phyloP scores from a whole-genome alignment of 1,140 invertebrate genomes.

The Macrotrachela quadricornifera region DNA sequence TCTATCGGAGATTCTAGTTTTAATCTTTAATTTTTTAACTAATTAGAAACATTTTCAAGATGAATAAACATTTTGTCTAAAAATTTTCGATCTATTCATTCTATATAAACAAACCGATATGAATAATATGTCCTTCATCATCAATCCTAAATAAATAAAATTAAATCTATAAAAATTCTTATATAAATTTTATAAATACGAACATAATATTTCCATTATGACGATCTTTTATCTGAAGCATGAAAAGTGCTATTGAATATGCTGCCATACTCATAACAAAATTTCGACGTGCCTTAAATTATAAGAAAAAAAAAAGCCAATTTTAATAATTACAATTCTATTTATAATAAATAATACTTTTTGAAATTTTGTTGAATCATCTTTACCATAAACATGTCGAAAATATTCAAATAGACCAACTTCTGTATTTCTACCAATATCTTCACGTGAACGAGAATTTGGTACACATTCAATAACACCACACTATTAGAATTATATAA shows the following conservation, averaged over 20 bases:
- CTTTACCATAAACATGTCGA: slow-evolving; percentile 71
- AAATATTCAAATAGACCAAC: slow-evolving; percentile 89
- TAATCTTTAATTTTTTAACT: too few relatives aligned
- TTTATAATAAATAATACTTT: slow-evolving; percentile 19
- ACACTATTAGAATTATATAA: slow-evolving; percentile 32
- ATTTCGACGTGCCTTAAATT: slow-evolving; percentile 56
- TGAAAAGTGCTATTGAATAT: slow-evolving; percentile 85
- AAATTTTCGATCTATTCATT: too few relatives aligned
- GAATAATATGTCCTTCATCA: slow-evolving; percentile 49
- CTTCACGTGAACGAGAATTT: slow-evolving; percentile 88
- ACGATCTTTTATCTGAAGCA: slow-evolving; percentile 92
- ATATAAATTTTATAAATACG: slow-evolving; percentile 38
- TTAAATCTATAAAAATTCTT: slow-evolving; percentile 35
- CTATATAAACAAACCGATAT: slow-evolving; percentile 32
- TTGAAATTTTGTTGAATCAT: slow-evolving; percentile 75
- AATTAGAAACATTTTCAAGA: too few relatives aligned
- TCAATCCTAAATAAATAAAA: slow-evolving; percentile 33
- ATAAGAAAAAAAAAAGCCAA: too few relatives aligned
- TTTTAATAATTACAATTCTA: not conserved
- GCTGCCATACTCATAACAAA: slow-evolving; percentile 97
- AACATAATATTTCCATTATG: slow-evolving; percentile 99
- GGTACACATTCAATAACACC: slow-evolving; percentile 98
- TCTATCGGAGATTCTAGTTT: too few relatives aligned
- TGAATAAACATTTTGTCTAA: too few relatives aligned
- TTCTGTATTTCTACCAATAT: slow-evolving; percentile 86